A percentile compares a stretch with the other conserved stretches of the same genome.
phyloP scores from a whole-genome alignment of 2,888 invertebrate genomes.

The Protophormia terraenovae region DNA sequence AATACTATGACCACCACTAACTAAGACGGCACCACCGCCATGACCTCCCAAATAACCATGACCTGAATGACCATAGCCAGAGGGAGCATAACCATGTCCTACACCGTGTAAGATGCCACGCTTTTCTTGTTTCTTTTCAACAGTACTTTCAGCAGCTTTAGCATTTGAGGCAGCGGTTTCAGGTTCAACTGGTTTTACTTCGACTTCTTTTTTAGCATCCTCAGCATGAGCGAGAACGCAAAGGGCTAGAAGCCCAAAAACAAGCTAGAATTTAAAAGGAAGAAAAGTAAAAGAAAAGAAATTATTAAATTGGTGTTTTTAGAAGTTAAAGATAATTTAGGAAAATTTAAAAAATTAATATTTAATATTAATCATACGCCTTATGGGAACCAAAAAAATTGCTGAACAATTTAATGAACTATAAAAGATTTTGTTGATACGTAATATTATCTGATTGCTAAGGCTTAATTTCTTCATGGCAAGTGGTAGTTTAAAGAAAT shows the following conservation, averaged over 20 bases:
- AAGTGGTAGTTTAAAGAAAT: too few species aligned
- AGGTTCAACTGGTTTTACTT: slow-evolving; percentile 70
- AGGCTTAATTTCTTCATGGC: too few species aligned
- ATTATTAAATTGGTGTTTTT: too few species aligned
- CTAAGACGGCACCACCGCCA: slow-evolving; percentile 70
- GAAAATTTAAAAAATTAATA: background rate
- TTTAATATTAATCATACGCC: background rate
- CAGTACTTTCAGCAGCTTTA: slow-evolving; percentile 83
- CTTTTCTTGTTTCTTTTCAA: slow-evolving; percentile 89
- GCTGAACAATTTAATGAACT: too few species aligned
- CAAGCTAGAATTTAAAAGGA: slow-evolving; percentile 74
- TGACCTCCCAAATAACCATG: slow-evolving; percentile 77
- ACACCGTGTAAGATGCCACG: slow-evolving; percentile 85
- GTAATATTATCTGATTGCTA: too few species aligned
- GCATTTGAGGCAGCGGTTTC: slow-evolving; percentile 82
- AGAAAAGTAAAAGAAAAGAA: background rate
- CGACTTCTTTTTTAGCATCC: slow-evolving; percentile 83
- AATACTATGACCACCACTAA: slow-evolving; percentile 81
- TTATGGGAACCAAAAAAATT: too few species aligned
- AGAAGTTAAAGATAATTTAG: background rate
- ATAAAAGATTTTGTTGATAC: too few species aligned
- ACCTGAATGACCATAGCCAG: slow-evolving; percentile 65
- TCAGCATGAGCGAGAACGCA: slow-evolving; percentile 84
- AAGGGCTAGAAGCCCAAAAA: slow-evolving; percentile 83
- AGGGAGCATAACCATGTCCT: slow-evolving; percentile 83